Base-by-base conservation (phyloP, 1,140 invertebrate genomes). In the Drosophila serrata region DNA sequence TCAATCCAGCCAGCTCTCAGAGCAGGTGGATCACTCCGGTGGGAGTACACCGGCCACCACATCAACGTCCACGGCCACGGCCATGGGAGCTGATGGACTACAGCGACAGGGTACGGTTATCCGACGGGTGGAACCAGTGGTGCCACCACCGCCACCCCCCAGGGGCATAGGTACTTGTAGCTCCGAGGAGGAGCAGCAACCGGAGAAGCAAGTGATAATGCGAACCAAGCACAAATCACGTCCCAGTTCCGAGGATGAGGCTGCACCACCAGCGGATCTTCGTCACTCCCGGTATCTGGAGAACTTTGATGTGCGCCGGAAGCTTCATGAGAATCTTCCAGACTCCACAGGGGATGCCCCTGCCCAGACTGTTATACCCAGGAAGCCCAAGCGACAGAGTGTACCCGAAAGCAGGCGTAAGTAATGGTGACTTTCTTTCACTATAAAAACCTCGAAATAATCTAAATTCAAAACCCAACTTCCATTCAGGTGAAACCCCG, bases 1-100 rank as follows among this genome's bases (percentile, higher is more conserved):
- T 63, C 91, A 93, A 46, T 93, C 91, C 24, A 93, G 93, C 61
- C 93, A 93, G 82, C 80, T 93, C 42, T 93, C 93, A 9, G 93
- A 93, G 77, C 88, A 93, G 59, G 67, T 90, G 17, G 87, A 86
- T 17, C 63, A 80, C 42, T 81, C 90, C 2, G 67, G 69, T 3
- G 78, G 61, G 5, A 73, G 64, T 27, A 81, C 70, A 2, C 79
- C 70, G 9, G 65, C 70, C 12, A 43, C 51, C 1, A 55, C 79
- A 9, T 61, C 62, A 11, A 45, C 51, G 6, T 61, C 79, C 12
- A 69, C 58, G 33, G 55, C 24, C 24, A 24, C 13, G n/a, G 37
- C 6, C 6, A 17, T 11, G 39, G 39, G 15, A 15, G 43, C 56
- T 3, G 87, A 90, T 1, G 85, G 77, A 0, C 46, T 92, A 24